These are phyloP conservation scores for Felis catus DNA, from an alignment of 2,113 vertebrate genomes.

Conservation along the genomic window F.catus_Fca126_mat1.0 CM031419.1:52874001-52874500, in stretches of 20 bases:
- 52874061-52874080: neutral
- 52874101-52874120: constrained; percentile 1
- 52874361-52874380: neutral
- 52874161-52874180: neutral
- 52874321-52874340: neutral
- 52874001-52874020: neutral
- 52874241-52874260: neutral
- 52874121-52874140: neutral
- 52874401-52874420: neutral
- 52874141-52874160: neutral
- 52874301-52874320: neutral
- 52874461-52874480: neutral
- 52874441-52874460: neutral
- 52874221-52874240: neutral
- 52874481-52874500: neutral
- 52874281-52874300: neutral
- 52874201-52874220: neutral
- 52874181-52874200: neutral
- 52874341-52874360: neutral
- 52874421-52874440: neutral
- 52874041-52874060: neutral
- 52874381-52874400: neutral
- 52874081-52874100: neutral
- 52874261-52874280: constrained; percentile 3
- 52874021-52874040: neutral